Base-by-base conservation (phyloP, 2,113 vertebrate genomes). In the Lepus americanus region DNA sequence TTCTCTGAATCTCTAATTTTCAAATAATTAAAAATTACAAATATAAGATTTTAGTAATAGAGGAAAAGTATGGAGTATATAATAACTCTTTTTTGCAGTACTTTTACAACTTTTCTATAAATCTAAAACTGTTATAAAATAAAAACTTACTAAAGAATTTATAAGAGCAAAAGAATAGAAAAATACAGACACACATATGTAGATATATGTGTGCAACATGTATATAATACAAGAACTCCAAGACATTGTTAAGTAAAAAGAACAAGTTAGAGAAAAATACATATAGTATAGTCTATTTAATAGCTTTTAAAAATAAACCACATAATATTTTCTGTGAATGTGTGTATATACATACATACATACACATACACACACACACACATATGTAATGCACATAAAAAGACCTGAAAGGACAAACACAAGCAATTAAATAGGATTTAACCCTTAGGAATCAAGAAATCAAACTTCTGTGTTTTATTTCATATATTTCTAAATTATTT, bases 71-170 rank as follows among this genome's bases (percentile, higher is more conserved):
- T 14, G n/a, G 14, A 9, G 17, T 53, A 39, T 11, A 77, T 61
- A 25, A 25, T 31, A 79, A 72, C 36, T 66, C 19, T 76, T 44
- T 44, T 44, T 44, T 44, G 23, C 39, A 89, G 9, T 1, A 67
- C 19, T 23, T 73, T 19, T 72, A 29, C 14, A 73, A 49, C 36
- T 88, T 76, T 82, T 87, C 33, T 69, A 5, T 63, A 77, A 73
- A 84, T 70, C 36, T 82, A 69, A 61, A 69, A 78, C 39, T 95
- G 70, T n/a, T 88, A 63, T 88, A 88, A 89, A 84, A 92, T 19
- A 39, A 87, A 95, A 87, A 39, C 51, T 82, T 69, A 82, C 20
- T 53, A 81, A 82, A 87, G 55, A 89, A 69, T 72, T 70, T 91
- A 87, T 31, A 87, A 74, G 51, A 36, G 36, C 36, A 95, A 92